A percentile compares a stretch with the other conserved stretches of the same genome.
Evolutionary conservation across 2,113 vertebrate species (phyloP).

Genomic region (Callionymus lyra): DNA sequence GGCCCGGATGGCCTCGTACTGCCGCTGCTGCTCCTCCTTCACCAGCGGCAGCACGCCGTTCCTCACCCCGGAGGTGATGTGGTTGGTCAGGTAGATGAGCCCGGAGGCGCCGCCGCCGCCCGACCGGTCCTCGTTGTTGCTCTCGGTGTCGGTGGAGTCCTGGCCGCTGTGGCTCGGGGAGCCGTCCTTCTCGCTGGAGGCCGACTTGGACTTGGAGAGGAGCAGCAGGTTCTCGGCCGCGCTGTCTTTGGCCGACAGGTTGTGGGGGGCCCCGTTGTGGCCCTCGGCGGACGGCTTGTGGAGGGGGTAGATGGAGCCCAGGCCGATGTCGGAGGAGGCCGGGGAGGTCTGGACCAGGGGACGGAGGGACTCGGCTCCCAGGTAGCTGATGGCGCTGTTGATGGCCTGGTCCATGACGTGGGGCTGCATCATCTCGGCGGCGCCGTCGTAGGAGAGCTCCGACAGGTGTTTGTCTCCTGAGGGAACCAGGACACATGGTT

Average conservation of each 20-base stretch:
- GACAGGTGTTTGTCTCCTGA: conserved; percentile 89
- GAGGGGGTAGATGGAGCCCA: conserved; percentile 78
- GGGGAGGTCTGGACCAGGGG: conserved; percentile 92
- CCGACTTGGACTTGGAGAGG: conserved; percentile 89
- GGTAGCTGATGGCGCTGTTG: conserved; percentile 96
- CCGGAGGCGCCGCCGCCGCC: conserved; percentile 55
- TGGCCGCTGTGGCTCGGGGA: conserved; percentile 94
- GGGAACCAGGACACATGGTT: conserved; percentile 10
- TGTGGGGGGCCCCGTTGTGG: conserved; percentile 46
- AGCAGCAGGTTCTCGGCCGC: conserved; percentile 89
- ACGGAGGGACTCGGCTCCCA: conserved; percentile 91
- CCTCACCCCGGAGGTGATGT: conserved; percentile 77
- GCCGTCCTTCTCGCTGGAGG: conserved; percentile 83
- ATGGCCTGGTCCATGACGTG: conserved; percentile 98
- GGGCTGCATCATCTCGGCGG: conserved; percentile 82
- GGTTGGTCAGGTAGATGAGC: conserved; percentile 95
- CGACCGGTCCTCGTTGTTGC: conserved; percentile 83
- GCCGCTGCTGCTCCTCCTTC: conserved; percentile 85
- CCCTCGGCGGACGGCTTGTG: conserved; percentile 73
- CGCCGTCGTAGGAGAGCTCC: conserved; percentile 79
- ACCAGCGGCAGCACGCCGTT: conserved; percentile 82
- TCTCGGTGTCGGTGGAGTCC: conserved; percentile 96
- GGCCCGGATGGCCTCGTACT: conserved; percentile 77
- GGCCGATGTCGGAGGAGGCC: conserved; percentile 70
- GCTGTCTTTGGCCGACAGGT: conserved; percentile 79